Evolutionary conservation across 1,140 invertebrate species (phyloP), one percentile per base, ranked within the genome.

Genomic region (Glossosoma conforme): DNA sequence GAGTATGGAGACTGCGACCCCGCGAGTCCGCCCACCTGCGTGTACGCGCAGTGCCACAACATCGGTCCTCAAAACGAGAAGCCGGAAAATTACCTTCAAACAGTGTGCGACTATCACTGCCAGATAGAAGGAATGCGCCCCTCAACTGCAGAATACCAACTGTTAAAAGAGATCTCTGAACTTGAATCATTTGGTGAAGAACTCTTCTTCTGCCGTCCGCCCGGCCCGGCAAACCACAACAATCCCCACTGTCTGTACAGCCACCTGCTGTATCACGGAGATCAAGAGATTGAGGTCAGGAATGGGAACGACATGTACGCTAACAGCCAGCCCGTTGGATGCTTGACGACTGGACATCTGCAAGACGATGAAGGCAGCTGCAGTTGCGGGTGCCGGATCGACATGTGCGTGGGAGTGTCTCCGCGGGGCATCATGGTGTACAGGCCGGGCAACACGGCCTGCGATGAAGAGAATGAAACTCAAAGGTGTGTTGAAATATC

Each of bases 131-230:
- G 67, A 8, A 75, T 73, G 69, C 58, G 65, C 17, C 65, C 68
- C 2, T 72, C 72, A 0, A 69, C 70, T 44, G 88, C 88, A 2
- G 85, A 90, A 62, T 91, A 92, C 69, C 84, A 84, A 75, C 67
- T 92, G 6, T 67, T 93, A 0, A 84, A 90, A 61, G 85, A 88
- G 65, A 84, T 88, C 22, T 84, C 87, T 1, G 79, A 82, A 44
- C 70, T 91, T 49, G 82, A 85, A 53, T 82, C 82, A 15, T 93
- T 90, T 66, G 91, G 89, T 1, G 85, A 90, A 66, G 89, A 92
- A 65, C 70, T 87, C 52, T 92, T 91, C 67, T 81, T 84, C 61
- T 84, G 83, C 44, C 85, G 85, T 60, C 75, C 75, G 10, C 65
- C 69, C 24, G 77, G 68, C 21, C 59, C 65, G 35, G 62, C 47